A percentile compares a stretch with the other conserved stretches of the same genome.
Evolutionary conservation across 2,113 vertebrate species (phyloP).

Genomic region (Tragelaphus buxtoni): DNA sequence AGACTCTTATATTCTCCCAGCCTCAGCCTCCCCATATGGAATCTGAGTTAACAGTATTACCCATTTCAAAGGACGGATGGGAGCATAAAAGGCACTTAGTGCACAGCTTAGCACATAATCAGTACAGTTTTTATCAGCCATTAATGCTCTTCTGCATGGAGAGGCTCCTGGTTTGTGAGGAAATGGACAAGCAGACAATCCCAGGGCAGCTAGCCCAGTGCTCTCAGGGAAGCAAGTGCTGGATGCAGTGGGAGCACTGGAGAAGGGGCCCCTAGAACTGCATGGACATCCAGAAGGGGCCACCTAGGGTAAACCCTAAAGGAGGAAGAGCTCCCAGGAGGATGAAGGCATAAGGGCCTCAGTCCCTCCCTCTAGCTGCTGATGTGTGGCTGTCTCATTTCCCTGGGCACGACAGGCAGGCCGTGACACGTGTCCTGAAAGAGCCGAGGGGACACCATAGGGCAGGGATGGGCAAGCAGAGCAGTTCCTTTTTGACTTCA

Average conservation of each 20-base stretch:
- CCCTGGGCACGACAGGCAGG: not conserved
- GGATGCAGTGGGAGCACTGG: not conserved
- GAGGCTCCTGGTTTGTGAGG: not conserved
- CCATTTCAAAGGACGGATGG: not conserved
- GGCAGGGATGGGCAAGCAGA: not conserved
- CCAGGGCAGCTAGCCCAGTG: not conserved
- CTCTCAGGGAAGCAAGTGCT: not conserved
- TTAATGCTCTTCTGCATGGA: not conserved
- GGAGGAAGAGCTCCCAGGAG: not conserved
- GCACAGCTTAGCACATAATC: too few relatives aligned
- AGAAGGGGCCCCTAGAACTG: not conserved
- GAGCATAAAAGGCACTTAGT: not conserved
- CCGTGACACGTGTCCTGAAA: not conserved
- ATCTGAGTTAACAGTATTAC: not conserved
- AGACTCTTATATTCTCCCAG: not conserved
- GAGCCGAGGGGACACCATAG: not conserved
- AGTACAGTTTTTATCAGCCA: too few relatives aligned
- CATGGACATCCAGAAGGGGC: not conserved
- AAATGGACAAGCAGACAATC: not conserved
- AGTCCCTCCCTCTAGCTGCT: not conserved
- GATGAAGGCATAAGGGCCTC: not conserved
- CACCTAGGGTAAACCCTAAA: too few relatives aligned
- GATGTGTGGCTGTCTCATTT: not conserved
- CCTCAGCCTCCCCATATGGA: not conserved
- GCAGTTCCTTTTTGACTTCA: not conserved